Base-by-base conservation (phyloP, 2,888 invertebrate genomes). In the Mesoligia furuncula region DNA sequence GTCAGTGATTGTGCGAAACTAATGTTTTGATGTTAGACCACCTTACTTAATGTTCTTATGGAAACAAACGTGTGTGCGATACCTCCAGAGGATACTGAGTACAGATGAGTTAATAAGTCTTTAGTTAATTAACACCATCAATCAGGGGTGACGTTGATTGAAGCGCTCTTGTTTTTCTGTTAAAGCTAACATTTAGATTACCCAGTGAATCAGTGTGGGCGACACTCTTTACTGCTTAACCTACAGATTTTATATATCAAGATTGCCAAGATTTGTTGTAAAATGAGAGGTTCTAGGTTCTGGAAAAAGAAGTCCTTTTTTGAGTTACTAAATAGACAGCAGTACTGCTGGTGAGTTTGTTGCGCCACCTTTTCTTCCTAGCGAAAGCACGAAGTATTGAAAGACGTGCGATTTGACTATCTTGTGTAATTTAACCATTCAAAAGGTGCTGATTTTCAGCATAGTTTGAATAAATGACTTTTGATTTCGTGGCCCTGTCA, bases 131-230 rank as follows among this genome's bases (percentile, higher is more conserved):
- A 90, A 90, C 85, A 77, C 85, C 88, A 95, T 95, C 95, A 89
- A 94, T 95, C 95, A 94, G 89, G 57, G 67, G 72, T 74, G 94
- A 93, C 94, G 87, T 90, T 94, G 95, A 95, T 94, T 87, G 95
- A 95, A 90, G 85, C 84, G 87, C 61, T 77, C 71, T 75, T 88
- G 90, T 90, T 89, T 90, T 91, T 89, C 84, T 86, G 76, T 86
- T 73, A 54, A 73, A 67, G 68, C 77, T 79, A 83, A 88, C 80
- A 81, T 88, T 88, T 73, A 62, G 74, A 79, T 83, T 77, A 75
- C 57, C 65, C 62, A 88, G 86, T 72, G 61, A 73, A 83, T 81
- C 68, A 75, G 68, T 64, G 85, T 72, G 75, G 51, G 51, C 15
- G 31, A 61, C 31, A 64, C 3, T 71, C 84, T 81, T 65, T 74